Evolutionary conservation across 2,797 vertebrate genomes (phyloP).

Genomic region (Mallotus villosus): DNA sequence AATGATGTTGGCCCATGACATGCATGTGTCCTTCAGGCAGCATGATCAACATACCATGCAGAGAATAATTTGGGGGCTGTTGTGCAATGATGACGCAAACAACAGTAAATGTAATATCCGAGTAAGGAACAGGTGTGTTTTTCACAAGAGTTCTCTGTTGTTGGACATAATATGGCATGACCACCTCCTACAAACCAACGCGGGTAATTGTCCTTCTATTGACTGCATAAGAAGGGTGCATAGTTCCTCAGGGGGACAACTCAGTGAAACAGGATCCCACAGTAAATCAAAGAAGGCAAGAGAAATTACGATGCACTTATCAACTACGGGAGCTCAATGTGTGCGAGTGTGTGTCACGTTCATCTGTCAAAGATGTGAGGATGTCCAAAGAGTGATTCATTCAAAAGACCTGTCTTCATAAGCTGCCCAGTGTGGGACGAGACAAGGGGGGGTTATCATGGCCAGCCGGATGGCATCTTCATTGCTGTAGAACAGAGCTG

Average conservation of each 20-base stretch:
- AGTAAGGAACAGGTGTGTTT: slow-evolving; percentile 72
- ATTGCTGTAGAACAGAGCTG: not conserved
- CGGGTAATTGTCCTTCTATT: slow-evolving; percentile 50
- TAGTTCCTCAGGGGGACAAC: slow-evolving; percentile 38
- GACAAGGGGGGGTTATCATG: no score
- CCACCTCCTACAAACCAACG: no score
- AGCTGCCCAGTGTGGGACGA: not conserved
- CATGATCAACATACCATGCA: slow-evolving; percentile 50
- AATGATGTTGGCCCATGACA: no score
- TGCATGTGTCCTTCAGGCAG: slow-evolving; percentile 57
- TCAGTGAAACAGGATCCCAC: slow-evolving; percentile 31
- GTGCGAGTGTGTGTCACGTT: no score
- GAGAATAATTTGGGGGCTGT: slow-evolving; percentile 64
- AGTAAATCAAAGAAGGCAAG: no score
- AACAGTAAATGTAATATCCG: slow-evolving; percentile 66
- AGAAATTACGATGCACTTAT: no score
- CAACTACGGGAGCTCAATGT: no score
- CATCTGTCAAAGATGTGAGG: slow-evolving; percentile 57
- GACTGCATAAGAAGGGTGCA: slow-evolving; percentile 58
- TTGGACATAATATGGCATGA: slow-evolving; percentile 9
- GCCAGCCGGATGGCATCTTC: not conserved
- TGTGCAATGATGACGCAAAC: slow-evolving; percentile 64
- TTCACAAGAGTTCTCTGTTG: slow-evolving; percentile 36
- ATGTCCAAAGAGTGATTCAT: slow-evolving; percentile 57
- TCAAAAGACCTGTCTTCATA: slow-evolving; percentile 30